Evolutionary conservation across 2,888 invertebrate genomes (phyloP), one percentile per base, ranked within the genome.

Genomic region (Spicauda simplicius): DNA sequence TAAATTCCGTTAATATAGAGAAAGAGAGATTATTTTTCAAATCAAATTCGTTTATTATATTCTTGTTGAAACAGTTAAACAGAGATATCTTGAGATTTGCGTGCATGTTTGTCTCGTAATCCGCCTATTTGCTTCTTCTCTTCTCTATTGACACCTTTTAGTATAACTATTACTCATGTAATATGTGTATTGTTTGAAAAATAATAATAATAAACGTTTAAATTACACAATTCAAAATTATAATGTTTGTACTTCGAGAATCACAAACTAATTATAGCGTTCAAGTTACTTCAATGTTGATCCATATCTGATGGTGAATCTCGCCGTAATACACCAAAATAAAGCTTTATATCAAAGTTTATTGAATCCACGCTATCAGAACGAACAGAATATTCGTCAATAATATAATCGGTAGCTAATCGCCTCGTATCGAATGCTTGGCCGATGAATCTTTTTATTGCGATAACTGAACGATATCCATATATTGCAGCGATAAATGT

Each of bases 341-440:
- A 56, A 58, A 41, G 16, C 50, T 12, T 30, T 53, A 70, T 77
- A 80, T 76, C 73, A 66, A 59, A 10, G 62, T 75, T 76, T 75
- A 77, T 76, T 73, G 72, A 76, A 78, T 76, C 74, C 62, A 69
- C 72, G 16, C 25, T 56, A 71, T 77, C 80, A 77, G 73, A 68
- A 69, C 71, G 72, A 70, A 68, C 63, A 70, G 69, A 71, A 69
- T 73, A 74, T 71, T 73, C 76, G 71, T 72, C 73, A 78, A 72
- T 76, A 75, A 77, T 78, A 25, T 25, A 25, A 25, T 25, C 77
- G 76, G 71, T 70, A 61, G 72, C 69, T 76, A 75, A 79, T 81
- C 70, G 67, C 74, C 72, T 68, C 67, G 74, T 73, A 75, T 75
- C 78, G 75, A 74, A 75, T 75, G 73, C 72, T 74, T 79, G 73